Evolutionary conservation across 2,888 invertebrate genomes (phyloP).

Genomic region (Idaea straminata): DNA sequence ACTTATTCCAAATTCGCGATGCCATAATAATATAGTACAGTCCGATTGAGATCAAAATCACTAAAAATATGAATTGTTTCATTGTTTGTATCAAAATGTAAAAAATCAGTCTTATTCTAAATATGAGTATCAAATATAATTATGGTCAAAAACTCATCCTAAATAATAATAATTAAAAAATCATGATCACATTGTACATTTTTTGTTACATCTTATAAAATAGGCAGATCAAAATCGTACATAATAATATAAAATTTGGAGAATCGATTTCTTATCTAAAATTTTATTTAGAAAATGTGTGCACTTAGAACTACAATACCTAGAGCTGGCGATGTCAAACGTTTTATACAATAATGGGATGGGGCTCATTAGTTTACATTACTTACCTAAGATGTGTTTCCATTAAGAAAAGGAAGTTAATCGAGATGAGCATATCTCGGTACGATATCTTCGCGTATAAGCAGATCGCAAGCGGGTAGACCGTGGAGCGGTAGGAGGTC

Average conservation of each 20-base stretch:
- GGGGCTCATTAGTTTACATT: neutral
- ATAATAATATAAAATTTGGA: conserved; percentile 10
- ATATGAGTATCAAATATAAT: neutral
- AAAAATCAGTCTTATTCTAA: neutral
- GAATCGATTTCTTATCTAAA: conserved; percentile 2
- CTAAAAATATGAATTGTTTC: neutral
- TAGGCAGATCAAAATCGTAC: conserved; percentile 11
- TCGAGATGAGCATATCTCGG: conserved; percentile 88
- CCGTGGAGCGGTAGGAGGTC: conserved; percentile 83
- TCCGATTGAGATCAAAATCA: neutral
- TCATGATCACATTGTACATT: conserved; percentile 4
- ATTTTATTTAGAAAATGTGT: conserved; percentile 3
- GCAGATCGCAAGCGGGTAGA: conserved; percentile 88
- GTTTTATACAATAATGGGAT: conserved; percentile 4
- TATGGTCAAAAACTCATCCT: neutral
- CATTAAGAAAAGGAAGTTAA: conserved; percentile 60
- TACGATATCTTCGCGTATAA: conserved; percentile 87
- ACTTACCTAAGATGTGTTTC: neutral
- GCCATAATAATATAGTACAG: neutral
- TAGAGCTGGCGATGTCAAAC: conserved; percentile 6
- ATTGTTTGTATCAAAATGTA: neutral
- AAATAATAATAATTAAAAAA: neutral
- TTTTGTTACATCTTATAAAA: conserved; percentile 11
- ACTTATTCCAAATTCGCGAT: neutral
- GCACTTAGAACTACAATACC: conserved; percentile 6